Conservation (phyloP, 2,797 vertebrate genomes). For the Pyrocephalus nanus region DNA sequence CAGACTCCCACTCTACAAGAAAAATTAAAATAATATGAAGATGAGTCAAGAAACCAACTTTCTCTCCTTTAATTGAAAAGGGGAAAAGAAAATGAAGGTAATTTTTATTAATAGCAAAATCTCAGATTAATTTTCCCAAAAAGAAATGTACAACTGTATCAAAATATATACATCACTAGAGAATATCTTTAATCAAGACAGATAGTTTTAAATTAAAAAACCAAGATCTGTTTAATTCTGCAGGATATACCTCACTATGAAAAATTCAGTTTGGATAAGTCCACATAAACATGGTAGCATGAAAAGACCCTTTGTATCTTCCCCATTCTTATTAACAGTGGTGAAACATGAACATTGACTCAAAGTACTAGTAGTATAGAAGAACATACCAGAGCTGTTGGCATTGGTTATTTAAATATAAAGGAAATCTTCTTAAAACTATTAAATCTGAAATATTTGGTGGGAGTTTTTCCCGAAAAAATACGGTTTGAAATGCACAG, state of each 20-base stretch:
- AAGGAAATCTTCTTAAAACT: background rate
- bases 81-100: background rate
- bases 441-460: background rate
- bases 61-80: background rate
- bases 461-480: fast-evolving
- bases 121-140: background rate
- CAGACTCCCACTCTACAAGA: background rate
- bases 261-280: background rate
- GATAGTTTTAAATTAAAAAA: background rate
- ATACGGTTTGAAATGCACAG: background rate
- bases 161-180: background rate
- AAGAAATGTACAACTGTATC: background rate
- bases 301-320: background rate
- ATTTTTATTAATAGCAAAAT: background rate
- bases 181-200: background rate
- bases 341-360: background rate
- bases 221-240: background rate
- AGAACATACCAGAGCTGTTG: background rate
- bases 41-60: background rate
- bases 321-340: background rate
- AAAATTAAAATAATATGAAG: background rate
- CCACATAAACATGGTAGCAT: background rate
- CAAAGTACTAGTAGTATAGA: background rate
- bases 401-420: background rate
- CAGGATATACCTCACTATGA: background rate